phyloP scores from a whole-genome alignment of 2,797 vertebrate genomes.

The Adelosebastes latens region DNA sequence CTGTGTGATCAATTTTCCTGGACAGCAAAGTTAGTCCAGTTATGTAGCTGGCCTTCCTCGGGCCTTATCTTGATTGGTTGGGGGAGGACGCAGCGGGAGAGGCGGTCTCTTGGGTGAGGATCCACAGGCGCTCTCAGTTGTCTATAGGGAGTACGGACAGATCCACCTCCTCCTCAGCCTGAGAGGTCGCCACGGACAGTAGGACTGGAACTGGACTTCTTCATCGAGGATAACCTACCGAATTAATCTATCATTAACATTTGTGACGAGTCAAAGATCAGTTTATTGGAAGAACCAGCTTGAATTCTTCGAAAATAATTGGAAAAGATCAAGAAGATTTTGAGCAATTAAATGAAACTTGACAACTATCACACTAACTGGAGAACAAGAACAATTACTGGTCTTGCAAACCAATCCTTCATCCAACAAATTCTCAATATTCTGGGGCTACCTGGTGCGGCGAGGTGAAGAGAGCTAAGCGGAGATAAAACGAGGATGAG shows the following conservation, averaged over 20 bases:
- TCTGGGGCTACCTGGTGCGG: not conserved
- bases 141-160: slow-evolving; percentile 37
- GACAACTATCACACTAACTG: not conserved
- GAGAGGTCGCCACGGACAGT: slow-evolving; percentile 10
- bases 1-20: slow-evolving; percentile 37
- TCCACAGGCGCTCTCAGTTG: slow-evolving; percentile 69
- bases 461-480: not conserved
- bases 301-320: not conserved
- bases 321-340: not conserved
- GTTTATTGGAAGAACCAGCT: not conserved
- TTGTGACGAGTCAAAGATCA: not conserved
- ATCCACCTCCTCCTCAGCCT: slow-evolving; percentile 31
- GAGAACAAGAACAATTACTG: not conserved
- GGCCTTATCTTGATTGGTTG: slow-evolving; percentile 80
- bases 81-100: slow-evolving; percentile 68
- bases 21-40: slow-evolving; percentile 56
- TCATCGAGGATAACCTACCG: not conserved
- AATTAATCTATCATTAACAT: not conserved
- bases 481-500: slow-evolving; percentile 20
- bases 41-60: slow-evolving; percentile 36
- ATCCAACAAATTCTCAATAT: not conserved
- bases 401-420: not conserved
- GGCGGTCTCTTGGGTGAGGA: slow-evolving; percentile 65
- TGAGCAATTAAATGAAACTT: not conserved
- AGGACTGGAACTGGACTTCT: not conserved